Conservation (phyloP, 2,113 vertebrate species). For the Aegithalos caudatus region DNA sequence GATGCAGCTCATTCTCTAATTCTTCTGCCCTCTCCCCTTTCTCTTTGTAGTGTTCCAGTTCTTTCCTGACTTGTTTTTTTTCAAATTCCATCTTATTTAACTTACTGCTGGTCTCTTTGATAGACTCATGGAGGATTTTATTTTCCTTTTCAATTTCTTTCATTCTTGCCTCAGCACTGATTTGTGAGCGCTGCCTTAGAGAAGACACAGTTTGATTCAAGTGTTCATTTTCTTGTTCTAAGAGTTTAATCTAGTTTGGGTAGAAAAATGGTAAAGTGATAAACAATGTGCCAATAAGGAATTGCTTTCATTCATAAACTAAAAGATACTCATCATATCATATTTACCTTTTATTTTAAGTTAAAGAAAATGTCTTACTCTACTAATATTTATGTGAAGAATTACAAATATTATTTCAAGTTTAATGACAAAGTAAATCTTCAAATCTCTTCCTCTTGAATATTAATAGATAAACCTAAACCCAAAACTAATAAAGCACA, state of each 20-base stretch:
- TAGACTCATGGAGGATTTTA: constrained; percentile 92
- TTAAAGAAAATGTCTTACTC: not conserved
- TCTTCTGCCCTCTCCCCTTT: constrained; percentile 91
- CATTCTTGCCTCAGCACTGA: constrained; percentile 90
- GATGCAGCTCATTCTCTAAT: constrained; percentile 85
- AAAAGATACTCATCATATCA: not conserved
- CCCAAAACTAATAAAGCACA: not conserved
- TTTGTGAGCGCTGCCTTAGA: constrained; percentile 91
- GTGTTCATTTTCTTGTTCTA: constrained; percentile 96
- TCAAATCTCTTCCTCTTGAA: not conserved
- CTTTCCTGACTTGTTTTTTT: constrained; percentile 89
- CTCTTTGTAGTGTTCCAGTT: constrained; percentile 90
- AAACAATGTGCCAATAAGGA: not conserved
- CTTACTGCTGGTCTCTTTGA: constrained; percentile 91
- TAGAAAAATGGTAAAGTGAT: not conserved
- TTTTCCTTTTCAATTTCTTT: constrained; percentile 97
- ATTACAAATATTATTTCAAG: not conserved
- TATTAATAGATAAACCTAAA: not conserved
- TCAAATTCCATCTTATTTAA: constrained; percentile 95
- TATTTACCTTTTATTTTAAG: not conserved
- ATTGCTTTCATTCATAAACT: not conserved
- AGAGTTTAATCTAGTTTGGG: constrained; percentile 82
- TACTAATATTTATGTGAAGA: not conserved
- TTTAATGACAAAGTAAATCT: not conserved
- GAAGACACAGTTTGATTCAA: constrained; percentile 88